phyloP scores from a whole-genome alignment of 1,140 invertebrate genomes.

The Trialeurodes vaporariorum region DNA sequence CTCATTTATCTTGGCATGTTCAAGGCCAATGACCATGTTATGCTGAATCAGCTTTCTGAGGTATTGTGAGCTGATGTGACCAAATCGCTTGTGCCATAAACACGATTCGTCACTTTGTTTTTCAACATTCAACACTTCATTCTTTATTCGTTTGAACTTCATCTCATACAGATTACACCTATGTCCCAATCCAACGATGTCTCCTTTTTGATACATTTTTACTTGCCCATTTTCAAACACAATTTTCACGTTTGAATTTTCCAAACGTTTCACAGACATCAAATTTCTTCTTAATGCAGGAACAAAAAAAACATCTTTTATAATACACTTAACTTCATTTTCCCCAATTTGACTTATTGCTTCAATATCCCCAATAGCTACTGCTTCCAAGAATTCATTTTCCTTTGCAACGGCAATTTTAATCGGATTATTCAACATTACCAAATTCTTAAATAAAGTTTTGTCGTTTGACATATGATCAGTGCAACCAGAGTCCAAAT shows the following conservation, averaged over 20 bases:
- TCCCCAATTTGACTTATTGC: neutral
- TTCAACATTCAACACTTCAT: neutral
- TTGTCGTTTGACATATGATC: neutral
- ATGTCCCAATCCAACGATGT: neutral
- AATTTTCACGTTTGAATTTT: neutral
- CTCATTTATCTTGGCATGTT: neutral
- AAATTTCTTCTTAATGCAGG: neutral
- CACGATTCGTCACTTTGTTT: neutral
- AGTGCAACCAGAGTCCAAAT: neutral
- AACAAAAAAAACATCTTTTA: neutral
- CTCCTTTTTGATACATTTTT: neutral
- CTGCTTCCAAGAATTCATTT: neutral
- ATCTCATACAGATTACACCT: conserved; percentile 1
- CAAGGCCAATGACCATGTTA: conserved; percentile 5
- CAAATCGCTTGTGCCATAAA: neutral
- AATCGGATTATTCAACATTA: neutral
- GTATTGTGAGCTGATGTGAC: neutral
- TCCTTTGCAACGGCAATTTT: neutral
- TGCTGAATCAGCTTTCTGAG: conserved; percentile 4
- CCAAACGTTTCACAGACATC: neutral
- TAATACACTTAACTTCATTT: neutral
- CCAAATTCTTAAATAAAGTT: neutral
- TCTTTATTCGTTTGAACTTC: neutral
- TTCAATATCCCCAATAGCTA: neutral
- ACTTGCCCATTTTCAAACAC: neutral